Evolutionary conservation across 92 coral and sea anemone species (phyloP).

Genomic region (Parazoanthus darwini): DNA sequence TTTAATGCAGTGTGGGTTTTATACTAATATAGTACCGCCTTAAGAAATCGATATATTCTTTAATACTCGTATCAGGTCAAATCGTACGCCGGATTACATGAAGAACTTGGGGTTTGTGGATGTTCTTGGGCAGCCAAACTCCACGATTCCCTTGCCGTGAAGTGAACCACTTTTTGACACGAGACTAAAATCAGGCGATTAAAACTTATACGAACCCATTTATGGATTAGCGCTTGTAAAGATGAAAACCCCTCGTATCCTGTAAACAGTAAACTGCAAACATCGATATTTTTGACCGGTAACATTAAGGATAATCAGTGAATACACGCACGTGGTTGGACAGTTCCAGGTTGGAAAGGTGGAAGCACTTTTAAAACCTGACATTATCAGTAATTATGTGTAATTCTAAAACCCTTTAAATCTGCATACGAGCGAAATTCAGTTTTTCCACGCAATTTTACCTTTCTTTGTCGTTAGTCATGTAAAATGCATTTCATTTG

Average conservation of each 20-base stretch:
- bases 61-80: not conserved
- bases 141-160: not conserved
- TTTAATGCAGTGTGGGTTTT: not conserved
- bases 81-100: not conserved
- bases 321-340: not conserved
- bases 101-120: not conserved
- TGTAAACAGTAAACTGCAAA: not conserved
- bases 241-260: not conserved
- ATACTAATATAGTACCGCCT: not conserved
- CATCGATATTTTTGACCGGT: not conserved
- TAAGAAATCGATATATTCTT: not conserved
- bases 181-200: conserved; percentile 3
- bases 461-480: not conserved
- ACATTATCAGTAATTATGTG: not conserved
- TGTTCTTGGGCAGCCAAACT: not conserved
- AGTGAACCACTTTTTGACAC: not conserved
- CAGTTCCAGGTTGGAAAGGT: not conserved
- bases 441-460: not conserved
- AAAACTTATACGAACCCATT: not conserved
- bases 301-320: not conserved
- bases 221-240: not conserved
- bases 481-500: not conserved
- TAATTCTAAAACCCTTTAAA: not conserved
- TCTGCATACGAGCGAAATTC: not conserved
- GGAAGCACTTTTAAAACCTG: not conserved